Evolutionary conservation across 2,797 vertebrate genomes (phyloP), one percentile per base, ranked within the genome.

Genomic region (Melopsittacus undulatus): DNA sequence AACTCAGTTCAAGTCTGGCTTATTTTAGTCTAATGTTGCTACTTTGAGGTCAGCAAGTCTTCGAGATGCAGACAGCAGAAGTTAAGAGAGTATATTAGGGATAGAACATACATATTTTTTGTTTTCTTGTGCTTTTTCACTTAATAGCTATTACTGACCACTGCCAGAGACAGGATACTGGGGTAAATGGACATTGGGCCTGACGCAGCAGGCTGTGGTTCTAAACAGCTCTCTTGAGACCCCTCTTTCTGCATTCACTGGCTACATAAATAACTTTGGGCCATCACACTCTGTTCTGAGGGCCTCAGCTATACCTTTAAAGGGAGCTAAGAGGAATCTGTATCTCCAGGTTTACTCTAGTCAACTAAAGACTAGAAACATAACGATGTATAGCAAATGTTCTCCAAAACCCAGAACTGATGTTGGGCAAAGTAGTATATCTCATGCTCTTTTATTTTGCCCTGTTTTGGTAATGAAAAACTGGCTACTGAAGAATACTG

Each of bases 111-210:
- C 3, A 2, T 85, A 89, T 87, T 93, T 89, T 6, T 67, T 29
- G 42, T 48, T 13, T 43, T 92, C 63, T 73, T 85, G n/a, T 63
- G 26, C 34, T 77, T 93, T 93, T 95, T 92, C 61, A 83, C 61
- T 92, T 83, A 91, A 83, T 21, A 92, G 75, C 51, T n/a, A 70
- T 92, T 94, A 92, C 59, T 92, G 91, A 73, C 78, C 81, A 56
- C 76, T 62, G 20, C n/a, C 43, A 93, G 82, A 74, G 76, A 85
- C 17, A 56, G 26, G 56, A 70, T 87, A 89, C 43, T n/a, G 29
- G 82, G 64, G 80, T 85, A 87, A 96, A 92, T 81, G 52, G 72
- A 77, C 32, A 61, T 20, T 87, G 75, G 64, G 43, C 29, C 72
- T 62, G 48, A 89, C 56, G 68, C 62, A 91, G 76, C n/a, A 89